Conservation (phyloP, 2,113 vertebrate species). For the Camelus bactrianus region DNA sequence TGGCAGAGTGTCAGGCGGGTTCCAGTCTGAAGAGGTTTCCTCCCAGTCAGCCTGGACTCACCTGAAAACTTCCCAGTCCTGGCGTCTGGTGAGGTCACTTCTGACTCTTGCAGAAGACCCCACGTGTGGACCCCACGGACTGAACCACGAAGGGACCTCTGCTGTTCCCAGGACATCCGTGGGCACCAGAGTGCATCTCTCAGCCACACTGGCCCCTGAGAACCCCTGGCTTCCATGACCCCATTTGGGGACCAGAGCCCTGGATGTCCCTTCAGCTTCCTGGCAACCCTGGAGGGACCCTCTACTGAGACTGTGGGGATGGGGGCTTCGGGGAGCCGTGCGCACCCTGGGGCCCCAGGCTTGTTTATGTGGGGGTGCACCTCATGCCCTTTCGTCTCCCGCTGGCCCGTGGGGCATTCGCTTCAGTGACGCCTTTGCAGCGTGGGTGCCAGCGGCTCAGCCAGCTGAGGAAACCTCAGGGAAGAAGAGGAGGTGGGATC, state of each 20-base stretch:
- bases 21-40: background rate
- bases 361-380: background rate
- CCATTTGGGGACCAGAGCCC: background rate
- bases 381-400: accelerated
- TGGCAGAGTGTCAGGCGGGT: background rate
- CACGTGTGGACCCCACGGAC: accelerated
- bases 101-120: background rate
- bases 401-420: accelerated
- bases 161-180: background rate
- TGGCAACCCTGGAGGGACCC: background rate
- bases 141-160: accelerated
- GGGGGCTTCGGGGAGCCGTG: background rate
- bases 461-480: accelerated
- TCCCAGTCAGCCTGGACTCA: background rate
- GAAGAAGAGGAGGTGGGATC: background rate
- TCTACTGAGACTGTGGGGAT: accelerated
- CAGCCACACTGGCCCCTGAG: accelerated
- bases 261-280: background rate
- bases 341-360: background rate
- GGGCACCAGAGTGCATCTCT: background rate
- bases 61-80: no score
- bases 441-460: accelerated
- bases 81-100: background rate
- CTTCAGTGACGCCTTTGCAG: accelerated
- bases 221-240: background rate